Evolutionary conservation across 2,888 invertebrate genomes (phyloP).

Genomic region (Camponotus fellah): DNA sequence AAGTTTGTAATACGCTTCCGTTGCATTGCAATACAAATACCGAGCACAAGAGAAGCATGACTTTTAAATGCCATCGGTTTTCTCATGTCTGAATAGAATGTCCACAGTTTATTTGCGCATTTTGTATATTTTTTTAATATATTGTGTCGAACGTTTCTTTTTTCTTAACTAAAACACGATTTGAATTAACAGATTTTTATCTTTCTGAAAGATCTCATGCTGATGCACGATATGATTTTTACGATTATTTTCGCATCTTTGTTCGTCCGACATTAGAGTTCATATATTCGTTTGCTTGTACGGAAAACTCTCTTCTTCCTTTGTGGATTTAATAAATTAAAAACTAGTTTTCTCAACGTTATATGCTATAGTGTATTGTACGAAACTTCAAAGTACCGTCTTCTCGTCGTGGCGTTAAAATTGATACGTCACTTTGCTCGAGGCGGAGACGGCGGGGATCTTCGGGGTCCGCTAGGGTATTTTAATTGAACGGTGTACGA

Average conservation of each 20-base stretch:
- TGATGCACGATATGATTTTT: conserved; percentile 19
- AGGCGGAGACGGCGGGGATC: conserved; percentile 21
- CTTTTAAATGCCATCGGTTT: conserved; percentile 10
- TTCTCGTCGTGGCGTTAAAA: conserved; percentile 54
- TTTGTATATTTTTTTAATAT: conserved; percentile 16
- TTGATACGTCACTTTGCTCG: conserved; percentile 66
- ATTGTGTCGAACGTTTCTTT: not conserved
- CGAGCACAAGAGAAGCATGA: not conserved
- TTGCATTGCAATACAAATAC: conserved; percentile 23
- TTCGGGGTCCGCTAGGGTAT: conserved; percentile 64
- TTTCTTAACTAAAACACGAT: conserved; percentile 34
- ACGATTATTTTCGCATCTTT: conserved; percentile 18
- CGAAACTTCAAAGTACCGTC: conserved; percentile 41
- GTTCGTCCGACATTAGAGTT: conserved; percentile 3
- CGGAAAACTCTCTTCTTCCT: not conserved
- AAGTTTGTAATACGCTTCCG: conserved; percentile 28
- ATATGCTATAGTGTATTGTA: not conserved
- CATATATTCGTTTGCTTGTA: not conserved
- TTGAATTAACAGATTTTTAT: conserved; percentile 46
- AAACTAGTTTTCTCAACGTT: conserved; percentile 20
- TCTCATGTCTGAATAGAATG: not conserved
- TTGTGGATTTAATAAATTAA: conserved; percentile 53
- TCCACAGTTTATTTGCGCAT: not conserved
- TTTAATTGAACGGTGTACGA: conserved; percentile 76
- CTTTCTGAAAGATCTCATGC: not conserved